Percentiles rank a stretch among this genome's conserved stretches.
phyloP scores from a whole-genome alignment of 2,888 invertebrate genomes.

The Ophioninae sp. region DNA sequence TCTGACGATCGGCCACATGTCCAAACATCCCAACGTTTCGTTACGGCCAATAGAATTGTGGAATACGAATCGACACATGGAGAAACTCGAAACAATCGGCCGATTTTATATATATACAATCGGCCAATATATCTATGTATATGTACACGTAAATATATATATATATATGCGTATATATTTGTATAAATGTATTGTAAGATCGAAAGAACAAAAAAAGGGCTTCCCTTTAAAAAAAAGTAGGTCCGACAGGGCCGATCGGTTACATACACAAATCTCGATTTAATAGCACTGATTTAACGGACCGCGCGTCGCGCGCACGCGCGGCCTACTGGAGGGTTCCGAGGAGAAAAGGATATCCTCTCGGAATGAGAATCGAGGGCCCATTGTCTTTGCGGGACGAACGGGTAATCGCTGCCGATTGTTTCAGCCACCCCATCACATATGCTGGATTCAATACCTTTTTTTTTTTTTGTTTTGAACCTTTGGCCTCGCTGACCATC shows the following conservation, averaged over 20 bases:
- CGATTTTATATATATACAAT: conserved; percentile 59
- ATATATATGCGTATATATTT: too few relatives aligned
- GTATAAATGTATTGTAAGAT: too few relatives aligned
- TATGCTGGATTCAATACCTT: conserved; percentile 54
- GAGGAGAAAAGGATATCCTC: conserved; percentile 15
- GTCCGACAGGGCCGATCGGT: conserved; percentile 37
- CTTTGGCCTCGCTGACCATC: not conserved
- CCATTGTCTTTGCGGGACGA: conserved; percentile 60
- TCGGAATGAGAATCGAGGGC: conserved; percentile 32
- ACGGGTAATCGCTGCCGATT: conserved; percentile 66
- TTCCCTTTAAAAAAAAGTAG: too few relatives aligned
- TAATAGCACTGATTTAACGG: conserved; percentile 57
- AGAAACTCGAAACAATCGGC: conserved; percentile 62
- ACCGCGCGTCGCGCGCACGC: conserved; percentile 30
- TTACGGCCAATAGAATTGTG: conserved; percentile 30
- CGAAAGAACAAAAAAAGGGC: conserved; percentile 33
- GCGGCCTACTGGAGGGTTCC: conserved; percentile 4
- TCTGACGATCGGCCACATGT: conserved; percentile 60
- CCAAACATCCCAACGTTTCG: conserved; percentile 61
- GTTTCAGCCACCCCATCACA: conserved; percentile 59
- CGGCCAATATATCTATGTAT: too few relatives aligned
- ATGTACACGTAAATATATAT: too few relatives aligned
- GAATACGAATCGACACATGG: conserved; percentile 41
- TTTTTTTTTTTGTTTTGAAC: conserved; percentile 27
- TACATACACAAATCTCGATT: conserved; percentile 62